Percentiles rank a stretch among this genome's conserved stretches.
These are phyloP conservation scores for Psephotus haematonotus DNA, from an alignment of 2,113 vertebrate genomes.

Conservation along the genomic window DNA sequence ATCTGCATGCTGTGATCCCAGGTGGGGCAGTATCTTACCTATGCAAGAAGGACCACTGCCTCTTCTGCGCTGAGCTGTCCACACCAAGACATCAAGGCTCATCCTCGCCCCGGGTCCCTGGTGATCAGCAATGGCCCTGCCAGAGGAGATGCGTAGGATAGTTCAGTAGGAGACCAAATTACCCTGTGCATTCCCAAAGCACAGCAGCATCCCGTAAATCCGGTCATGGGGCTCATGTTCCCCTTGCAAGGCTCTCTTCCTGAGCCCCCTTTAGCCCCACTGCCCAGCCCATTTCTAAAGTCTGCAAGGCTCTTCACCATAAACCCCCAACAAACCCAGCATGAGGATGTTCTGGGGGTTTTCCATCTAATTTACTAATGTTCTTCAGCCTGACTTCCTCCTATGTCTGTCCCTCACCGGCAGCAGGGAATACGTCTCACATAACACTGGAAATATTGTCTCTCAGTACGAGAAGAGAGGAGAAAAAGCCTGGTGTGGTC, in stretches of 20 bases:
- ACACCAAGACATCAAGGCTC: background rate
- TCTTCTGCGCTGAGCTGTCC: background rate
- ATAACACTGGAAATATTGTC: background rate
- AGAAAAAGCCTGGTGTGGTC: background rate
- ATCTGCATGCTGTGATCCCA: accelerated
- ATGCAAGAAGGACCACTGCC: background rate
- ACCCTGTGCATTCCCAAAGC: background rate
- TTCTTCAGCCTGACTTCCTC: background rate
- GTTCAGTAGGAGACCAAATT: background rate
- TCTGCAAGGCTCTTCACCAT: background rate
- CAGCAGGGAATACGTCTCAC: background rate
- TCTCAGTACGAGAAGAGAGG: background rate
- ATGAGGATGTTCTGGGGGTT: accelerated
- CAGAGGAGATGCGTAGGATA: accelerated
- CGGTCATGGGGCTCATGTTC: accelerated
- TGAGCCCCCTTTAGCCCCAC: background rate
- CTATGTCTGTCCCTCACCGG: background rate
- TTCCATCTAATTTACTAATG: background rate
- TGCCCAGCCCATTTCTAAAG: accelerated
- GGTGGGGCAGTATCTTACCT: constrained; percentile 5
- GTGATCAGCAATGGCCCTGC: background rate
- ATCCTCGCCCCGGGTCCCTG: background rate
- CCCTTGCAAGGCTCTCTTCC: accelerated
- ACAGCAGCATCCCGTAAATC: background rate
- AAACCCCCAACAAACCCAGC: background rate